Percentiles rank a stretch among this genome's conserved stretches.
phyloP scores from a whole-genome alignment of 2,113 vertebrate genomes.

The Montifringilla adamsi region DNA sequence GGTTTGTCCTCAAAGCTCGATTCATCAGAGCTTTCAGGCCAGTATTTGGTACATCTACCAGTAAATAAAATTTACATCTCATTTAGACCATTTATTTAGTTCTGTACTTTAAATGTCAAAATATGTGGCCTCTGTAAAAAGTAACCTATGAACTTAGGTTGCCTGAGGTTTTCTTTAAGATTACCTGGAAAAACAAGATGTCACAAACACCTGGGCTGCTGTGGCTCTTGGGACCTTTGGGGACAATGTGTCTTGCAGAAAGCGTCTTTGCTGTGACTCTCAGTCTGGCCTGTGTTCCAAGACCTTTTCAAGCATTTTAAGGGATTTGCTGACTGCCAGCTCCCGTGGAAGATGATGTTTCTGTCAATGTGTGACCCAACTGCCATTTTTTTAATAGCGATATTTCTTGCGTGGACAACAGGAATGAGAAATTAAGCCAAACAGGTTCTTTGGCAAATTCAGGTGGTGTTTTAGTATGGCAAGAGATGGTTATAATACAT shows the following conservation, averaged over 20 bases:
- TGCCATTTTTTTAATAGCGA: rapidly evolving
- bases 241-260: background rate
- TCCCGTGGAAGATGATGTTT: background rate
- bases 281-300: background rate
- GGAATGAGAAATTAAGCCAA: background rate
- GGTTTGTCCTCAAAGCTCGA: background rate
- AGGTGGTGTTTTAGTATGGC: background rate
- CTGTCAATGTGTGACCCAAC: background rate
- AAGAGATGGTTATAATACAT: background rate
- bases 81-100: background rate
- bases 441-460: background rate
- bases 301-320: background rate
- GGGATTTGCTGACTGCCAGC: background rate
- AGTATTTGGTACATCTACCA: background rate
- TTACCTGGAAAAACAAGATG: background rate
- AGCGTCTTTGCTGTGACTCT: rapidly evolving
- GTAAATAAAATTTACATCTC: background rate
- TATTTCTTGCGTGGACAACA: background rate
- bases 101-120: background rate
- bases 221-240: background rate
- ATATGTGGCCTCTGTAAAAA: background rate
- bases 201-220: background rate
- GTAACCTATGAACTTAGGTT: background rate
- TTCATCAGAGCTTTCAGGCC: background rate
- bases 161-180: background rate